Base-by-base conservation (phyloP, 2,113 vertebrate species). In the Bagarius yarrelli region DNA sequence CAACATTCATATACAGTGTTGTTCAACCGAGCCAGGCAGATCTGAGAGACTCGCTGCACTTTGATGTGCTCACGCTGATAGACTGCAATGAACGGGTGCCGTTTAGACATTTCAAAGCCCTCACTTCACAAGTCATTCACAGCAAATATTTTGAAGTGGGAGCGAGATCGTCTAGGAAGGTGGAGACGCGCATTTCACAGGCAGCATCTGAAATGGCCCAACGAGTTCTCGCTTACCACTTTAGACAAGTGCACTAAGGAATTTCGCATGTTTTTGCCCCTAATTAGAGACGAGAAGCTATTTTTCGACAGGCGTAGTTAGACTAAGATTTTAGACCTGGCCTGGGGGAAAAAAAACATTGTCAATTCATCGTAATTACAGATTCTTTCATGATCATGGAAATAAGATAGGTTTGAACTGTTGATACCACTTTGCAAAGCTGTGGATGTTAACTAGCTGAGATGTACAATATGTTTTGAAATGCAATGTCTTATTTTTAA, bases 101-200 rank as follows among this genome's bases (percentile, higher is more conserved):
- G 82, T 87, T 87, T 83, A 87, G 85, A 85, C 78, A 84, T 86
- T 84, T 86, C 86, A 86, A 87, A 87, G 84, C 78, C 84, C 72
- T 73, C 63, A 76, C 77, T 76, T 85, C 77, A 74, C 71, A 76
- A 82, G 80, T 87, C 81, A 80, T 86, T 86, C 82, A 84, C 76
- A 77, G 86, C 83, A 87, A 86, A 85, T 85, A 86, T 85, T 85
- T 84, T 83, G 80, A 85, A 79, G 83, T 84, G 81, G 80, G 77
- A 83, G 84, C 70, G 53, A 81, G 83, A 84, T 86, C 78, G 66
- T 69, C 71, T 66, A 60, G 34, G 77, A 81, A 87, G 78, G 78
- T 64, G 76, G 44, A 77, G 47, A 80, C 77, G 50, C 59, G 77
- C 67, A 67, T 59, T 70, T 81, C 19, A 80, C 70, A 81, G 78